Evolutionary conservation across 2,888 invertebrate genomes (phyloP).

Genomic region (Tuta absoluta): DNA sequence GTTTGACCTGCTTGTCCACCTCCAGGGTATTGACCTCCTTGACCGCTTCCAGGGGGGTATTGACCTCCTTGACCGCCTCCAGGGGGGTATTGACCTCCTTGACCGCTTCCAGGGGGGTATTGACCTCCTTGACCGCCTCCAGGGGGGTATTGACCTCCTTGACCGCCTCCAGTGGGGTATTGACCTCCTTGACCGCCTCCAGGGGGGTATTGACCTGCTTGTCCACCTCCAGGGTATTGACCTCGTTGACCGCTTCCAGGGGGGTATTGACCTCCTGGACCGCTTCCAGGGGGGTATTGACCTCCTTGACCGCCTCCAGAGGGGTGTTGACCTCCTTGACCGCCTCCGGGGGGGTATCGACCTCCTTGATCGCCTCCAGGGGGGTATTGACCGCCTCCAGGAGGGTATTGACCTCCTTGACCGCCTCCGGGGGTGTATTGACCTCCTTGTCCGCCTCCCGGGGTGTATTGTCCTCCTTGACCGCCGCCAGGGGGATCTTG

Average conservation of each 20-base stretch:
- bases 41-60: neutral
- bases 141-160: constrained; percentile 5
- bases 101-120: neutral
- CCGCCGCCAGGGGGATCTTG: constrained; percentile 17
- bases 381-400: too few relatives aligned
- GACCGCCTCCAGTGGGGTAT: constrained; percentile 27
- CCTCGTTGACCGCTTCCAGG: constrained; percentile 3
- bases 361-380: too few relatives aligned
- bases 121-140: constrained; percentile 24
- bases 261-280: neutral
- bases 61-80: constrained; percentile 29
- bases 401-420: neutral
- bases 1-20: too few relatives aligned
- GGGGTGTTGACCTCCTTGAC: constrained; percentile 10
- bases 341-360: constrained; percentile 14
- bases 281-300: constrained; percentile 21
- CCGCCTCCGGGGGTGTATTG: constrained; percentile 15
- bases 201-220: neutral
- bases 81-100: constrained; percentile 29
- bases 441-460: constrained; percentile 1
- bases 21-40: too few relatives aligned
- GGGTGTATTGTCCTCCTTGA: neutral
- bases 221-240: constrained; percentile 14
- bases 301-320: neutral
- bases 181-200: constrained; percentile 19